These are phyloP conservation scores for Limnephilus auricula DNA, from an alignment of 2,888 invertebrate genomes.

Conservation along the genomic window DNA sequence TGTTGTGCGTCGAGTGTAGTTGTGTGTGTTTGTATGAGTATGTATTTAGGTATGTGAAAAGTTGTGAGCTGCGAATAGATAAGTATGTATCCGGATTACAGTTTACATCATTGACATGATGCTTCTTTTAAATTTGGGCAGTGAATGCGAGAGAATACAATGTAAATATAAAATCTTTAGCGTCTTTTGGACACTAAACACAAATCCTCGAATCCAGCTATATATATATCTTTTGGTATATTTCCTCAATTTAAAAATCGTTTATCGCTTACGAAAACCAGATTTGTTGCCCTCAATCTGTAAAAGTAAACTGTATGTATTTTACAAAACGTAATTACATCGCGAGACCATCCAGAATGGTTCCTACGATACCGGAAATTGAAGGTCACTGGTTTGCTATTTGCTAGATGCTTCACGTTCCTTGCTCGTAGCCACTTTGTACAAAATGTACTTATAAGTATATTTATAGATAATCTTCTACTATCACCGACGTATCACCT, in stretches of 20 bases:
- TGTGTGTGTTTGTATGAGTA: too few relatives aligned
- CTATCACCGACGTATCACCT: not conserved
- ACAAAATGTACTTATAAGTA: not conserved
- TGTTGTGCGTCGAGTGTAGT: too few relatives aligned
- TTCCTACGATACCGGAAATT: not conserved
- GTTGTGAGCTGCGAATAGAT: too few relatives aligned
- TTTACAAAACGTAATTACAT: not conserved
- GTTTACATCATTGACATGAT: too few relatives aligned
- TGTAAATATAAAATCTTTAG: too few relatives aligned
- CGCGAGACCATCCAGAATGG: not conserved
- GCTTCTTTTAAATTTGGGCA: too few relatives aligned
- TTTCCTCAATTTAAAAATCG: conserved; percentile 2
- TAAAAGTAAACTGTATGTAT: not conserved
- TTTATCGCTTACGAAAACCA: not conserved
- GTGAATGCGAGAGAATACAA: too few relatives aligned
- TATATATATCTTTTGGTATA: not conserved
- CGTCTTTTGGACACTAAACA: too few relatives aligned
- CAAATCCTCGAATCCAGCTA: too few relatives aligned
- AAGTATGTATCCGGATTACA: too few relatives aligned
- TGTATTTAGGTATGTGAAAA: too few relatives aligned
- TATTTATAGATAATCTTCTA: not conserved
- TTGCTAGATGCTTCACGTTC: not conserved
- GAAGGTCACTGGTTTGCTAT: conserved; percentile 8
- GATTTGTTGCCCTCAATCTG: not conserved
- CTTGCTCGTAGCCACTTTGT: not conserved